These are phyloP conservation scores for Chamaetylas fuelleborni DNA, from an alignment of 2,113 vertebrate species.

Conservation along the genomic window DNA sequence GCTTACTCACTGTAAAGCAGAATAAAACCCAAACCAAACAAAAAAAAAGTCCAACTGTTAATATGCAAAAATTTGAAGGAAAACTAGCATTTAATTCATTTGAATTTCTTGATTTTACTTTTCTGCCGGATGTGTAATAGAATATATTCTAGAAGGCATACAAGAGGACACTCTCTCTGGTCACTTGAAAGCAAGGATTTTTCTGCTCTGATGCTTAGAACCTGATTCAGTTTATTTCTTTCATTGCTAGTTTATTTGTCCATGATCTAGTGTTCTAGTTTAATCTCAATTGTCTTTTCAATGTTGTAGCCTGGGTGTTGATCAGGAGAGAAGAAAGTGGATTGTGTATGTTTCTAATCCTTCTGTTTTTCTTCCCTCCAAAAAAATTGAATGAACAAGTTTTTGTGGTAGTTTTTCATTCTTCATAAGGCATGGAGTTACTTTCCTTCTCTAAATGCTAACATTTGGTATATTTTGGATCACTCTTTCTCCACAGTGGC, in stretches of 20 bases:
- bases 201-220: not conserved
- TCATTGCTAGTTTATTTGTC: not conserved
- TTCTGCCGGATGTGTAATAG: not conserved
- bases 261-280: not conserved
- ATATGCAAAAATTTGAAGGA: not conserved
- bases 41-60: not conserved
- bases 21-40: not conserved
- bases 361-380: not conserved
- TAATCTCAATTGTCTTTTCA: not conserved
- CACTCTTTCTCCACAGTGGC: not conserved
- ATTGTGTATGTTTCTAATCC: rapidly evolving
- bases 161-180: not conserved
- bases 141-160: not conserved
- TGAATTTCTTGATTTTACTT: not conserved
- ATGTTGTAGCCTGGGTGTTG: not conserved
- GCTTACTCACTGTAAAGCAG: not conserved
- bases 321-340: not conserved
- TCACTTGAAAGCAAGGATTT: not conserved
- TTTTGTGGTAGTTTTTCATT: not conserved
- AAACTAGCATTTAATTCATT: not conserved
- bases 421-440: not conserved
- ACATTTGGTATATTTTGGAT: not conserved
- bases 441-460: not conserved
- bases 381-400: not conserved
- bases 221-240: not conserved